These are phyloP conservation scores for Synergus umbraculus DNA, from an alignment of 2,888 invertebrate genomes.

Conservation along the genomic window DNA sequence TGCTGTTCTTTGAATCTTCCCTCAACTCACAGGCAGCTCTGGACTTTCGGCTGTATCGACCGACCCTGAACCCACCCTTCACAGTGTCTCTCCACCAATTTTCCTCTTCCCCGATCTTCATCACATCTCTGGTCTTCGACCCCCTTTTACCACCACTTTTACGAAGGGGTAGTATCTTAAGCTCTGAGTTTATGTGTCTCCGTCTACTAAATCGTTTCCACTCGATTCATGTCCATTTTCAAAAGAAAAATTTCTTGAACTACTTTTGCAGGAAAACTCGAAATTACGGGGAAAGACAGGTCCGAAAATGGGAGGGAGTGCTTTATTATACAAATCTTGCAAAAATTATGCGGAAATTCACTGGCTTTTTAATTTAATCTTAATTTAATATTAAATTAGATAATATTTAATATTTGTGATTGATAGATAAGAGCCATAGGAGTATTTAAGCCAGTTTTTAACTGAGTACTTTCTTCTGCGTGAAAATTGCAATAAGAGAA, in stretches of 20 bases:
- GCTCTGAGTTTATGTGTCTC: neutral
- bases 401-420: too few relatives aligned
- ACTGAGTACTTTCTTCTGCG: too few relatives aligned
- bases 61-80: conserved; percentile 56
- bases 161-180: neutral
- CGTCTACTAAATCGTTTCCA: neutral
- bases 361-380: too few relatives aligned
- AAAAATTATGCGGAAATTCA: too few relatives aligned
- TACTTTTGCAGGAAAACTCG: neutral
- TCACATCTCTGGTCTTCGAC: neutral
- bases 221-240: neutral
- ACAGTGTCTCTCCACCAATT: conserved; percentile 42
- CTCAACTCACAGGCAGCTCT: conserved; percentile 57
- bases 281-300: neutral
- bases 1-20: neutral
- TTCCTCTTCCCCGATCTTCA: neutral
- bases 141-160: neutral
- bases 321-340: neutral
- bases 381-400: too few relatives aligned
- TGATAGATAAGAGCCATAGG: too few relatives aligned
- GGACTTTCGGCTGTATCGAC: conserved; percentile 70
- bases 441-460: too few relatives aligned
- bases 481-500: too few relatives aligned
- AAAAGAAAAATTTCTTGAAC: neutral
- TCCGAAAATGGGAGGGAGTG: neutral